Base-by-base conservation (phyloP, 2,797 vertebrate species). In the Myioborus melanocephalus region DNA sequence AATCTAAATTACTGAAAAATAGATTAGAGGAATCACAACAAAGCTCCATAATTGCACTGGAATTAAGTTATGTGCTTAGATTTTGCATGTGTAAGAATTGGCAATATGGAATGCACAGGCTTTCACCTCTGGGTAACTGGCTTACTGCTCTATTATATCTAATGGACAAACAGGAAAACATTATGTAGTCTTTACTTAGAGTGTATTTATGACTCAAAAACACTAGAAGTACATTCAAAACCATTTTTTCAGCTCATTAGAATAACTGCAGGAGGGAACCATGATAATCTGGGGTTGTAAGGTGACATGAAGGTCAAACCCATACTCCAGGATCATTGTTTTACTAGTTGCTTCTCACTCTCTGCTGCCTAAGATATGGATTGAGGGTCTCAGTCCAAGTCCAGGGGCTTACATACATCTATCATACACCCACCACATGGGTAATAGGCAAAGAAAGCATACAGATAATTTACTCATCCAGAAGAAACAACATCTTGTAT, bases 51-150 rank as follows among this genome's bases (percentile, higher is more conserved):
- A 83, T 43, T 70, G 53, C 53, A 56, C 26, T 78, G 47, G 68
- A 94, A 94, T 89, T 76, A 88, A 94, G 78, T 93, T 89, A 83
- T 73, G 73, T 43, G 44, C 24, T 84, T 95, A 70, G 18, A 65
- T 91, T 91, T 94, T 94, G 57, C 66, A 77, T 59, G 44, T 77
- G 44, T 65, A 84, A 87, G 93, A 91, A 94, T 28, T 70, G 46
- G 27, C 64, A 68, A 68, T 77, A 75, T 19, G 32, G 53, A 84
- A 93, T 16, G 46, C 47, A 83, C 49, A 84, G 43, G 35, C 75
- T 82, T 91, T 92, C 90, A 95, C 89, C 85, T 93, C 49, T 77
- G 60, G 89, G 92, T 96, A 83, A 73, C 43, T 49, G 52, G n/a
- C 57, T 95, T 96, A 82, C 59, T 68, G 63, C 47, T 87, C 59